Conservation (phyloP, 2,113 vertebrate species). For the Cygnus atratus region DNA sequence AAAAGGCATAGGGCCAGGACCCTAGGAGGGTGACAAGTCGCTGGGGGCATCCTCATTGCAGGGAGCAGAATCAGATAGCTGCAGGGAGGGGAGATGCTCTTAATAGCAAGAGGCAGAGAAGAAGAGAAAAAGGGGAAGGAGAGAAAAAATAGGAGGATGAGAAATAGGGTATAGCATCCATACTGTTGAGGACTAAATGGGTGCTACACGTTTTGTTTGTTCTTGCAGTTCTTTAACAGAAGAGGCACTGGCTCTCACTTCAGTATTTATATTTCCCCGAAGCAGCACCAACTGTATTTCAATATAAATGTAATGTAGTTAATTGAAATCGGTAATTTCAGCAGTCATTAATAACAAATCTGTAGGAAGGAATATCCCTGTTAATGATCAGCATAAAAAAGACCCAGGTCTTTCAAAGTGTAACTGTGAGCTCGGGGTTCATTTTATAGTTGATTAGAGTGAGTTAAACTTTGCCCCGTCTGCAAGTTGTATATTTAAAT, state of each 20-base stretch:
- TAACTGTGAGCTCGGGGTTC: slow-evolving; percentile 48
- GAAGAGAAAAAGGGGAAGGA: not conserved
- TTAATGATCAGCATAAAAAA: slow-evolving; percentile 61
- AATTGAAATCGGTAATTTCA: slow-evolving; percentile 79
- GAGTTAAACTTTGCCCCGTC: slow-evolving; percentile 76
- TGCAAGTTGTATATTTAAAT: slow-evolving; percentile 66
- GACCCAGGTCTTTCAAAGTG: slow-evolving; percentile 34
- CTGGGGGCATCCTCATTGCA: not conserved
- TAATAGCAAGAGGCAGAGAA: not conserved
- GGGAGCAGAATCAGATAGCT: not conserved
- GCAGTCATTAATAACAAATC: slow-evolving; percentile 75
- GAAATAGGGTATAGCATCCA: not conserved
- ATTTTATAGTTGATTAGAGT: slow-evolving; percentile 75
- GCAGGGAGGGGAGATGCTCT: not conserved
- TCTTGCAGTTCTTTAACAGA: not conserved
- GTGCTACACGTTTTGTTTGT: not conserved
- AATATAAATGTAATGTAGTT: slow-evolving; percentile 56
- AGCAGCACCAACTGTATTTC: slow-evolving; percentile 64
- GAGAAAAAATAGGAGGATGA: not conserved
- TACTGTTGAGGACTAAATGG: not conserved
- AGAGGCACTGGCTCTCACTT: slow-evolving; percentile 38
- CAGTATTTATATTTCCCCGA: slow-evolving; percentile 72
- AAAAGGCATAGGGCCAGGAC: not conserved
- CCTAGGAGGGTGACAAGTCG: not conserved
- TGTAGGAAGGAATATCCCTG: slow-evolving; percentile 56